These are phyloP conservation scores for Coenobita brevimanus DNA, from an alignment of 1,140 invertebrate species.

Conservation along the genomic window DNA sequence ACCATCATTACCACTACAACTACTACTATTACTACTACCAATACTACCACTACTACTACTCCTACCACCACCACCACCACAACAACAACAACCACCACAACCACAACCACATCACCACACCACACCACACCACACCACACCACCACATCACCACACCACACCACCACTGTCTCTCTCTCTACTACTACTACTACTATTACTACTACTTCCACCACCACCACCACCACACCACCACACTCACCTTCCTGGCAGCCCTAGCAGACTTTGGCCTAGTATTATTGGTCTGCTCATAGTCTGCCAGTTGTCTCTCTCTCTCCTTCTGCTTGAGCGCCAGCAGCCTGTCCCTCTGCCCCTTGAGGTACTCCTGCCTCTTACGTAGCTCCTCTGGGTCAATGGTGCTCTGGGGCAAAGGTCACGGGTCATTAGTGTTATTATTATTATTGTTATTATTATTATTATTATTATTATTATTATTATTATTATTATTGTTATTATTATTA, in stretches of 20 bases:
- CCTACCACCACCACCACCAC: too few species aligned
- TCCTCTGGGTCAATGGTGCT: constrained; percentile 77
- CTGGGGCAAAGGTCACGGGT: not conserved
- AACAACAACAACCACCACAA: too few species aligned
- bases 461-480: too few species aligned
- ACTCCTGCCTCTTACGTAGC: constrained; percentile 85
- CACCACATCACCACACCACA: not conserved
- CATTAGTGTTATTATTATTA: not conserved
- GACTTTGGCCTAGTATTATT: constrained; percentile 78
- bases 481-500: too few species aligned
- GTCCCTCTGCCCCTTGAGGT: constrained; percentile 89
- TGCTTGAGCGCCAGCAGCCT: constrained; percentile 92
- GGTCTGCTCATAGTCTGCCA: constrained; percentile 76
- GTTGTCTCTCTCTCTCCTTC: constrained; percentile 84
- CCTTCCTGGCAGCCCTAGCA: constrained; percentile 79
- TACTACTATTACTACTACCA: not conserved
- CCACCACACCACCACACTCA: too few species aligned
- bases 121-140: too few species aligned
- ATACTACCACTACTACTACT: too few species aligned
- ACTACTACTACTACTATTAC: too few species aligned
- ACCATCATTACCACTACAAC: too few species aligned
- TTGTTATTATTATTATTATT: too few species aligned
- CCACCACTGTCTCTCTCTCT: not conserved
- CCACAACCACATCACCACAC: too few species aligned
- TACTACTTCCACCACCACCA: too few species aligned